Base-by-base conservation (phyloP, 2,888 invertebrate species). In the Drosophila borealis region DNA sequence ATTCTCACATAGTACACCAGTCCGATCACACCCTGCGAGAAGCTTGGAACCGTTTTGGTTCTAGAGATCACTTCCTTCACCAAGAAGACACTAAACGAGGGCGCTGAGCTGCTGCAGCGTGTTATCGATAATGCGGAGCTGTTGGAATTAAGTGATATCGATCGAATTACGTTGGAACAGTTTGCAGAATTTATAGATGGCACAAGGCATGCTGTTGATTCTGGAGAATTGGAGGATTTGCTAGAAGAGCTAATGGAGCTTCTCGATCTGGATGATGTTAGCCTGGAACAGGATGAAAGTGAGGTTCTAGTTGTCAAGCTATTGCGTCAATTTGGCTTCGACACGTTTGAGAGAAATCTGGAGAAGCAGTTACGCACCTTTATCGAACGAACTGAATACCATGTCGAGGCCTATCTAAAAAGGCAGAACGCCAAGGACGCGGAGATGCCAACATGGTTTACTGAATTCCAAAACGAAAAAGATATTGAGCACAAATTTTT, bases 101-200 rank as follows among this genome's bases (percentile, higher is more conserved):
- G 53, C 13, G 57, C 54, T 4, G 29, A 59, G 21, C 45, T 81
- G 0, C 19, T 80, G 14, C 73, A 80, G 51, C 39, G 44, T 0
- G 59, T 81, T 1, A 9, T 81, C 8, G 51, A 66, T 4, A 67
- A 76, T 33, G 81, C 73, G 0, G 61, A 67, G n/a, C 11, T 13
- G 8, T 4, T 70, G 14, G 37, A 56, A 2, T 60, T 61, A 0
- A 49, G 13, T 11, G 53, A 69, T 11, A 17, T 42, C 3, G 61
- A 68, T 13, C 59, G 46, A 8, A 3, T 6, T 8, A n/a, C 33
- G 0, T 33, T 75, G 19, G 50, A 50, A 0, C 36, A 5, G 3
- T 34, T 76, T 4, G 3, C n/a, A 11, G 44, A 53, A 2, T 64
- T 75, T 5, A 50, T 75, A 17, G 60, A 54, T 0, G 41, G 14